These are phyloP conservation scores for Xiphorhynchus elegans DNA, from an alignment of 2,113 vertebrate species.

Conservation along the genomic window DNA sequence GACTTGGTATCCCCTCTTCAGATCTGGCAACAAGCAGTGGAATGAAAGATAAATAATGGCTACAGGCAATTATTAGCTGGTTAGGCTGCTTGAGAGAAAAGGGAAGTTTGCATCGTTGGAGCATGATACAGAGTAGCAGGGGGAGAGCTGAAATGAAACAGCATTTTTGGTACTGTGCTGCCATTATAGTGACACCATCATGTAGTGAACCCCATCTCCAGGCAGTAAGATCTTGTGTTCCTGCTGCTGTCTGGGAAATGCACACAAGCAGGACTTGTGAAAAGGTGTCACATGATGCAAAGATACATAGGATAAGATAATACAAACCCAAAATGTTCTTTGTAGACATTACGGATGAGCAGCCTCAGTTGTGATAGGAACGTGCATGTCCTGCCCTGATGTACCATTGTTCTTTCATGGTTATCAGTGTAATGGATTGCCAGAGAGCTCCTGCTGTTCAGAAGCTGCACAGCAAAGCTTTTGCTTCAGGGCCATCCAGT, in stretches of 20 bases:
- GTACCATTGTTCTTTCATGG: not conserved
- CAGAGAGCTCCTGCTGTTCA: not conserved
- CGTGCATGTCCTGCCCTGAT: not conserved
- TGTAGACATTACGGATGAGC: not conserved
- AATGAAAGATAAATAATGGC: conserved; percentile 22
- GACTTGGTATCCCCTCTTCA: not conserved
- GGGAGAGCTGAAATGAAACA: not conserved
- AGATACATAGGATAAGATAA: not conserved
- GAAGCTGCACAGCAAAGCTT: not conserved
- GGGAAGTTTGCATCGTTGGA: not conserved
- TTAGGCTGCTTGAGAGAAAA: conserved; percentile 3
- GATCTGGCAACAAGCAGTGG: not conserved
- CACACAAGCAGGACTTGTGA: not conserved
- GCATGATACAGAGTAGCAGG: not conserved
- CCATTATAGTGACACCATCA: not conserved
- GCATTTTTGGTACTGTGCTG: not conserved
- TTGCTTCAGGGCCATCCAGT: not conserved
- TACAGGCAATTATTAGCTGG: not conserved
- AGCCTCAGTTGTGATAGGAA: not conserved
- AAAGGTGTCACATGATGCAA: not conserved
- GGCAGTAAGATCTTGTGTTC: not conserved
- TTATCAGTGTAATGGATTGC: not conserved
- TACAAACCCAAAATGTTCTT: not conserved
- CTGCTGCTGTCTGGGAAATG: not conserved
- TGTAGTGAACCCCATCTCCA: not conserved